Percentiles rank a stretch among this genome's conserved stretches.
phyloP scores from a whole-genome alignment of 2,797 vertebrate species.

The Erpetoichthys calabaricus region DNA sequence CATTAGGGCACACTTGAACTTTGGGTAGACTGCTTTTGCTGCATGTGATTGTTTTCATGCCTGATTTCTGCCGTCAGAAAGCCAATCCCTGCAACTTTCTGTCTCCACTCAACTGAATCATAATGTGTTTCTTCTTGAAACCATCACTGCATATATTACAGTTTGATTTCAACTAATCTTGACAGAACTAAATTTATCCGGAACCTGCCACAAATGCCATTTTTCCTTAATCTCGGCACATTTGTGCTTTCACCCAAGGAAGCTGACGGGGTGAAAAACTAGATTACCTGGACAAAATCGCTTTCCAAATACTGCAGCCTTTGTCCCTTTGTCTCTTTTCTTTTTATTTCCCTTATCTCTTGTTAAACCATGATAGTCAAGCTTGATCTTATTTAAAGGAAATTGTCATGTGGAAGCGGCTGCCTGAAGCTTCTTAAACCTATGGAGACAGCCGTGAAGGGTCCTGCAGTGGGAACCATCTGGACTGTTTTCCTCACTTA shows the following conservation, averaged over 20 bases:
- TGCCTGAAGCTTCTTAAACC: not conserved
- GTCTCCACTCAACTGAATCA: constrained; percentile 17
- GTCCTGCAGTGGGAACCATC: too few relatives aligned
- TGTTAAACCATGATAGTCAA: not conserved
- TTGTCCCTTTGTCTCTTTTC: not conserved
- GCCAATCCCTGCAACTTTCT: not conserved
- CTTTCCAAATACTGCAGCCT: not conserved
- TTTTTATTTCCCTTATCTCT: not conserved
- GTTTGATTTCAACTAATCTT: constrained; percentile 5
- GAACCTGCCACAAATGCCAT: not conserved
- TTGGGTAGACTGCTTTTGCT: constrained; percentile 28
- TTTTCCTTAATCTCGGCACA: not conserved
- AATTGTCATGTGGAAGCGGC: not conserved
- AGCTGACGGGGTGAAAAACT: not conserved
- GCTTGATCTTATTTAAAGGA: not conserved
- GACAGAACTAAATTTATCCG: not conserved
- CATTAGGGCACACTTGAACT: constrained; percentile 44
- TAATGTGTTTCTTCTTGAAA: constrained; percentile 11
- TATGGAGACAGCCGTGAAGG: not conserved
- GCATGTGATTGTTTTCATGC: constrained; percentile 60
- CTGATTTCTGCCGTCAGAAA: constrained; percentile 43
- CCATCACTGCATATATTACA: constrained; percentile 1
- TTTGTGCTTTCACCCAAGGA: not conserved
- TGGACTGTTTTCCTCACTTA: too few relatives aligned
- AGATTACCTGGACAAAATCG: not conserved